phyloP scores from a whole-genome alignment of 2,797 vertebrate species.

The Hypotaenidia philippensis region DNA sequence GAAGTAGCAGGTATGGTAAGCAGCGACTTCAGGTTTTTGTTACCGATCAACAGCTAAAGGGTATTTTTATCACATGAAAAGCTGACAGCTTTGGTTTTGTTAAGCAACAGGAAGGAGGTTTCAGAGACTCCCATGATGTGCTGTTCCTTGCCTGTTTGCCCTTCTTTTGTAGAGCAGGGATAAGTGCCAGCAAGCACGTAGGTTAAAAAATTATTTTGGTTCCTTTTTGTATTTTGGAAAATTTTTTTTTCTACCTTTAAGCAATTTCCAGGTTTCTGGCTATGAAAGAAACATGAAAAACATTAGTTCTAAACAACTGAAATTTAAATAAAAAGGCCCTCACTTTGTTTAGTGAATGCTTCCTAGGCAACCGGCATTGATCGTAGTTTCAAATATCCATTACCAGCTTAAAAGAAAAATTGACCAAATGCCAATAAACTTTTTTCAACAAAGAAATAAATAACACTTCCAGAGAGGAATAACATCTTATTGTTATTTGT shows the following conservation, averaged over 20 bases:
- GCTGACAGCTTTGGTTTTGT: not conserved
- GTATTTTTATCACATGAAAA: not conserved
- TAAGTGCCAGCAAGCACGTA: not conserved
- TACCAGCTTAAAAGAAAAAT: not conserved
- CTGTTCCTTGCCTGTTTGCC: not conserved
- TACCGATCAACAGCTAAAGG: fast-evolving
- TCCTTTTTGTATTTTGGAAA: not conserved
- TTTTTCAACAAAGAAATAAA: conserved; percentile 14
- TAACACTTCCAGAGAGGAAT: not conserved
- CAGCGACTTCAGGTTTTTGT: fast-evolving
- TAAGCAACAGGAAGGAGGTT: not conserved
- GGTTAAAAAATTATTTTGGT: not conserved
- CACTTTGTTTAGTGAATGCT: not conserved
- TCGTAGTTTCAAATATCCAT: not conserved
- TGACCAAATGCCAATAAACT: not conserved
- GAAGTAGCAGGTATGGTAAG: not conserved
- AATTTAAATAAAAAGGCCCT: not conserved
- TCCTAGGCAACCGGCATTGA: not conserved
- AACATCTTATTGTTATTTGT: not conserved
- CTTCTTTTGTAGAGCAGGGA: not conserved
- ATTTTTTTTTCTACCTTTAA: not conserved
- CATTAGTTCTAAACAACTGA: not conserved
- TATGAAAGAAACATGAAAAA: not conserved
- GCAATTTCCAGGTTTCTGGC: not conserved
- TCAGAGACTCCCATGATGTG: not conserved